These are phyloP conservation scores for Panagrolaimus sp. DNA, from an alignment of 1,140 invertebrate genomes.

Conservation along the genomic window DNA sequence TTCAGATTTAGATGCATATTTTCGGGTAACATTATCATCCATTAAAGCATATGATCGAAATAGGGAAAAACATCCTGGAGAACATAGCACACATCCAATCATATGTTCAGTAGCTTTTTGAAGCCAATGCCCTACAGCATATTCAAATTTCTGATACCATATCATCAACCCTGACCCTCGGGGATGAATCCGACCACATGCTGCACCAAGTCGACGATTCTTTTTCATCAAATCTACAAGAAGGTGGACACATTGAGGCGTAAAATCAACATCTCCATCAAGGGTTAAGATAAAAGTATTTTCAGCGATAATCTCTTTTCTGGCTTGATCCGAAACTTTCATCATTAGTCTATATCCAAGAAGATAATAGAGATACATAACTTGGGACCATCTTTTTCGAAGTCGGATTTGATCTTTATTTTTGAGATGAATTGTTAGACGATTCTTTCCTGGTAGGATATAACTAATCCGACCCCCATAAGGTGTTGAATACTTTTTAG, in stretches of 20 bases:
- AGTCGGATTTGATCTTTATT: conserved; percentile 93
- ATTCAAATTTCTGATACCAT: conserved; percentile 69
- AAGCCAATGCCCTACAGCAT: conserved; percentile 69
- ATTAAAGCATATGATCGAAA: conserved; percentile 66
- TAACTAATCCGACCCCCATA: conserved; percentile 90
- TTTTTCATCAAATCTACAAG: conserved; percentile 97
- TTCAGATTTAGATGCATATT: conserved; percentile 65
- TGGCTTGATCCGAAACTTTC: conserved; percentile 80
- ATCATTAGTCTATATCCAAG: conserved; percentile 89
- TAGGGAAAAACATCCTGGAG: conserved; percentile 67
- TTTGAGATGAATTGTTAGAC: conserved; percentile 92
- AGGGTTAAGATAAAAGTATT: conserved; percentile 90
- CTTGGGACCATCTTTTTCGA: conserved; percentile 65
- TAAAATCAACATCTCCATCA: conserved; percentile 97
- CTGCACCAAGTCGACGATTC: conserved; percentile 92
- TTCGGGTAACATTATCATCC: conserved; percentile 67
- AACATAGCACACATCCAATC: conserved; percentile 69
- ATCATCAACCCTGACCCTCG: conserved; percentile 73
- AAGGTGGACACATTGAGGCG: conserved; percentile 85
- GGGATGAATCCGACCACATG: conserved; percentile 95
- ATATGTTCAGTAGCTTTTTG: conserved; percentile 70
- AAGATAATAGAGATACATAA: conserved; percentile 89
- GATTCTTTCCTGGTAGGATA: conserved; percentile 91
- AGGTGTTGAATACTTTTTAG: conserved; percentile 85
- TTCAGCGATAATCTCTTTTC: conserved; percentile 88